Evolutionary conservation across 1,140 invertebrate genomes (phyloP).

Genomic region (Scaptomyza hsui): DNA sequence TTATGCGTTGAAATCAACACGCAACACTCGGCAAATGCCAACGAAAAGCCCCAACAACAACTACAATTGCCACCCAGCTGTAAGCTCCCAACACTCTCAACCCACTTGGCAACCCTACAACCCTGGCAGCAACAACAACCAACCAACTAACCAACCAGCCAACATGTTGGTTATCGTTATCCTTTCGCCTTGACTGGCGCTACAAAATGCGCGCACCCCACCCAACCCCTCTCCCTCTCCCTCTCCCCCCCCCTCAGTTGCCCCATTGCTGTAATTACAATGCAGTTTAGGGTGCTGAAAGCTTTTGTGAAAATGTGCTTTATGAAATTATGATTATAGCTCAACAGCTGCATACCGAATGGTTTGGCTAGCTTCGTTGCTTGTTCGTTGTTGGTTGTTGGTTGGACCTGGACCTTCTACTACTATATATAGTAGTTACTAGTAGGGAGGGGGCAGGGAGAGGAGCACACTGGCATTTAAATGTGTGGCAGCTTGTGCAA

Average conservation of each 20-base stretch:
- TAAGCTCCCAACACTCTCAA: constrained; percentile 25
- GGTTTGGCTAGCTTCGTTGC: constrained; percentile 2
- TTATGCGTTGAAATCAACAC: constrained; percentile 82
- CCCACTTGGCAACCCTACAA: background rate
- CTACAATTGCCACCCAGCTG: constrained; percentile 34
- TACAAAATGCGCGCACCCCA: constrained; percentile 45
- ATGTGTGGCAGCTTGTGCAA: constrained; percentile 81
- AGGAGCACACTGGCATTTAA: constrained; percentile 64
- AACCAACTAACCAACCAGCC: constrained; percentile 43
- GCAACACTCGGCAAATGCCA: constrained; percentile 54
- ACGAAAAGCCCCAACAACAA: constrained; percentile 21
- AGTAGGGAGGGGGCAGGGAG: background rate
- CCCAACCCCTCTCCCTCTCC: background rate
- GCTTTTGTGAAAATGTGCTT: constrained; percentile 83
- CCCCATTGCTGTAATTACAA: constrained; percentile 72
- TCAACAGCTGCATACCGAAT: constrained; percentile 72
- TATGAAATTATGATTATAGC: constrained; percentile 83
- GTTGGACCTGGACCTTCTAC: background rate
- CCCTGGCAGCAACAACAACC: too few species aligned
- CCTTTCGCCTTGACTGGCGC: constrained; percentile 75
- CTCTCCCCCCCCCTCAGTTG: background rate
- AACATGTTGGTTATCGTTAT: constrained; percentile 74
- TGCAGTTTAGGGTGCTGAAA: constrained; percentile 82
- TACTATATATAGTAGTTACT: background rate
- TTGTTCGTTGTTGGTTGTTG: background rate